These are phyloP conservation scores for Lycaena phlaeas DNA, from an alignment of 2,888 invertebrate genomes.

Conservation along the genomic window DNA sequence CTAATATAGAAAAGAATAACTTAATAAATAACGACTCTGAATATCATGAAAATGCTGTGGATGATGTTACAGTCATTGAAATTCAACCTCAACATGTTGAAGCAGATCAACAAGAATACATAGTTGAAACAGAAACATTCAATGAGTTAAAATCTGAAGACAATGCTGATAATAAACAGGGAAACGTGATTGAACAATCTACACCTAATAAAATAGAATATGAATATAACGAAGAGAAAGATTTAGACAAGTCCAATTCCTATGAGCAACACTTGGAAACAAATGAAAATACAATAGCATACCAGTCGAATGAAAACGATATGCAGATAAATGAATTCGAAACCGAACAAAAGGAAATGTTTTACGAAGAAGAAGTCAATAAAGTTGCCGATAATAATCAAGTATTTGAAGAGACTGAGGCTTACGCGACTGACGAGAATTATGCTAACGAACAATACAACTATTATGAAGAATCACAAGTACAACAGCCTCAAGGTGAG, in stretches of 20 bases:
- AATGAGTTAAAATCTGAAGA: neutral
- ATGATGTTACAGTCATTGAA: no score
- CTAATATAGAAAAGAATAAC: no score
- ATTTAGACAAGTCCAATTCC: neutral
- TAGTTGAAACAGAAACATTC: neutral
- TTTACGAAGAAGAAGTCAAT: slow-evolving; percentile 35
- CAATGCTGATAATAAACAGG: neutral
- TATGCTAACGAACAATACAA: slow-evolving; percentile 31
- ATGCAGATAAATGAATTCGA: slow-evolving; percentile 37
- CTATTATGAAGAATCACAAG: slow-evolving; percentile 36
- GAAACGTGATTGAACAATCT: neutral
- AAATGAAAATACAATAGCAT: slow-evolving; percentile 6
- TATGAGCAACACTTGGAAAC: neutral
- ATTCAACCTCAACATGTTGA: no score
- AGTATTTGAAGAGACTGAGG: slow-evolving; percentile 17
- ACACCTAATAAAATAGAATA: neutral
- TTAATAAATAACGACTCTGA: no score
- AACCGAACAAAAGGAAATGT: slow-evolving; percentile 42
- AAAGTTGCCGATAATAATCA: slow-evolving; percentile 29
- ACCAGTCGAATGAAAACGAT: slow-evolving; percentile 12
- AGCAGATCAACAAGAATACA: neutral
- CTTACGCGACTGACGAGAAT: slow-evolving; percentile 20
- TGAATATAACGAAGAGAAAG: slow-evolving; percentile 8
- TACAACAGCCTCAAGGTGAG: slow-evolving; percentile 24
- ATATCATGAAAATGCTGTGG: no score